Evolutionary conservation across 2,888 invertebrate species (phyloP).

Genomic region (Miltochrista miniata): DNA sequence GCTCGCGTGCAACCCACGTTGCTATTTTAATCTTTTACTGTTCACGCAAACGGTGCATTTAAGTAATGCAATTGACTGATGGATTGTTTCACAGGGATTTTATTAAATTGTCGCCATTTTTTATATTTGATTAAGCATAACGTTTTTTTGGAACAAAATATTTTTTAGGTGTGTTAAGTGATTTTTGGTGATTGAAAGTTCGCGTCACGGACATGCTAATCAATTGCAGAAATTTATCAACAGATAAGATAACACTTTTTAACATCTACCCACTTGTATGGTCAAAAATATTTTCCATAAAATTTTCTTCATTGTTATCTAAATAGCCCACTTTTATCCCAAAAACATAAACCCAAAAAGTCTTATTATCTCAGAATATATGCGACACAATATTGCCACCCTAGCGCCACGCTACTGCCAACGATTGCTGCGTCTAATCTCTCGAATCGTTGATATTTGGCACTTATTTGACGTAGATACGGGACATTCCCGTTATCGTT

Average conservation of each 20-base stretch:
- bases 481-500: constrained; percentile 20
- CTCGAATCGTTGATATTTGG: constrained; percentile 30
- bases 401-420: neutral
- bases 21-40: constrained; percentile 27
- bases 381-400: neutral
- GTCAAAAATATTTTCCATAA: no score
- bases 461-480: constrained; percentile 19
- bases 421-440: neutral
- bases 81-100: constrained; percentile 28
- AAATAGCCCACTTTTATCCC: no score
- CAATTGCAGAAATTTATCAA: no score
- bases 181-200: no score
- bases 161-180: no score
- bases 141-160: no score
- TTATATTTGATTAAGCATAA: neutral
- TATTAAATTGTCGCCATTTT: constrained; percentile 17
- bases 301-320: no score
- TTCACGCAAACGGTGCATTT: constrained; percentile 39
- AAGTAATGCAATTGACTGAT: constrained; percentile 38
- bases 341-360: neutral
- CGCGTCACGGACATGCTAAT: no score
- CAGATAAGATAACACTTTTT: no score
- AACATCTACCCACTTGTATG: no score
- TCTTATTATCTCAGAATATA: neutral
- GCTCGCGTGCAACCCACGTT: constrained; percentile 29